Evolutionary conservation across 1,140 invertebrate species (phyloP), one percentile per base, ranked within the genome.

Genomic region (Belonocnema kinseyi): DNA sequence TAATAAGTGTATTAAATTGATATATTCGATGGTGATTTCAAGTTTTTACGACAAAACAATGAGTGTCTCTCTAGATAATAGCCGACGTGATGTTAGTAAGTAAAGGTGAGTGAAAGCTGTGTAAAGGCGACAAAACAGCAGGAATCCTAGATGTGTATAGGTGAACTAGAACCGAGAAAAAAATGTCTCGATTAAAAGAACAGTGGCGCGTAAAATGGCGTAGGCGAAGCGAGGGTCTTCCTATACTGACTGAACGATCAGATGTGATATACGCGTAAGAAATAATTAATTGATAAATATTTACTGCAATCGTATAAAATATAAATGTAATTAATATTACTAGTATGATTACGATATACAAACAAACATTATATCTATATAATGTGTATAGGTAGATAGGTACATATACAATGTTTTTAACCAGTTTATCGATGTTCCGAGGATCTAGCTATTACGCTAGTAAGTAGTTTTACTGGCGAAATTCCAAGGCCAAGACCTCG

Each of bases 231-330:
- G 89, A 91, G 89, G 90, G 90, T 90, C 90, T 91, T 91, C 90
- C 90, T 91, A 91, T 88, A 90, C 87, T 91, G 90, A 91, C 90
- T 91, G 90, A 91, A 91, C 86, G 90, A 90, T 91, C 90, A 91
- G 90, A 91, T 91, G 90, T 91, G 90, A 91, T 91, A 91, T 91
- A 91, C 83, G 88, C 88, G 87, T 91, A 91, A 91, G 88, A 86
- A 89, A 86, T 83, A 83, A 86, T 87, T 85, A 88, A 89, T 85
- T 86, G 84, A 85, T 85, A 83, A 85, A 87, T 87, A 89, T 88
- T 88, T 88, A 89, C 84, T 82, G 82, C 86, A 88, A 86, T 89
- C 85, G 82, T 88, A 87, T 81, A 82, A 74, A 86, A 81, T 82
- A 80, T 83, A 77, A 85, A 84, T 81, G 72, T 83, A 86, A 86